Base-by-base conservation (phyloP, 2,888 invertebrate species). In the Plagiodera versicolora region DNA sequence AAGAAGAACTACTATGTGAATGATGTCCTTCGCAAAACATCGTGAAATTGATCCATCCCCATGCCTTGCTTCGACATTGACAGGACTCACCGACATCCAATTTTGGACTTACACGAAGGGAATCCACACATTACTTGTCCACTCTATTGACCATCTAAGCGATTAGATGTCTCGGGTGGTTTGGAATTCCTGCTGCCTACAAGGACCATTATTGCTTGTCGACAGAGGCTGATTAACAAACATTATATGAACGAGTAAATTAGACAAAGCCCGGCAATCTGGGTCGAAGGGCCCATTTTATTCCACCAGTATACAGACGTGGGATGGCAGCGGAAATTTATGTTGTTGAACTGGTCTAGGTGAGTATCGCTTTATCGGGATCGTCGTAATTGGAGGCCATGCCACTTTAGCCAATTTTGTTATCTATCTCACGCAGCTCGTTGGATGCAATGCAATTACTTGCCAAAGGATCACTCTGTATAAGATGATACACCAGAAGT, bases 161-260 rank as follows among this genome's bases (percentile, higher is more conserved):
- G n/a, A n/a, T 39, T 14, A 39, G 14, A 39, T 39, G 39, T 39
- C 39, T 39, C 3, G 39, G 32, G 32, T 11, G 10, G 32, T 32
- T 32, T 11, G 32, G 44, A 9, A 53, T 53, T 53, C 45, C 44
- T 11, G 44, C 10, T 44, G 44, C 45, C 53, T 16, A 53, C 44
- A 53, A 16, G 11, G 53, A 24, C 44, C n/a, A 53, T 53, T 53
- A 53, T 53, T 44, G 53, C 44, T 28, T 24, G 53, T 44, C 39
- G 53, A 45, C 24, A 24, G 19, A 19, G 28, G 45, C 53, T 53
- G 44, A 44, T 53, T 44, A 45, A 53, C 53, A 53, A 53, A 53
- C 53, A 53, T 53, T 53, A 53, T 53, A 53, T 53, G 53, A 45
- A 53, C 53, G 53, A 53, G 53, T 53, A 45, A 53, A 53, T 53